Base-by-base conservation (phyloP, 2,797 vertebrate species). In the Buceros bicornis region DNA sequence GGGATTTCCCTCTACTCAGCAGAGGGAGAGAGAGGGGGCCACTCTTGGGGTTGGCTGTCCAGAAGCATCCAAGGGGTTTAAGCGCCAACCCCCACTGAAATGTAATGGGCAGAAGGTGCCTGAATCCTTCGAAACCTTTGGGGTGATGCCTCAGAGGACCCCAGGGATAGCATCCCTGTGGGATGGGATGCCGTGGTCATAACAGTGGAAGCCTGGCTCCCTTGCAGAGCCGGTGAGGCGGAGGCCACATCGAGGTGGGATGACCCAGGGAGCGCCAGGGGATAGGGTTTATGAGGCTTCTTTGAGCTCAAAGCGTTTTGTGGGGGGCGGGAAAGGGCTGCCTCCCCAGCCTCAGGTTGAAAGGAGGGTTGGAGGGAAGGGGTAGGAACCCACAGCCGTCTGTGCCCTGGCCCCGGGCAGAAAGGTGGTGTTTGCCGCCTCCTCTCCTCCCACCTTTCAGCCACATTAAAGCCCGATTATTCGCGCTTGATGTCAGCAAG, bases 401-500 rank as follows among this genome's bases (percentile, higher is more conserved):
- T 22, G 3, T 96, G 95, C 83, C 88, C 91, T 85, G 80, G 90
- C 93, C 90, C 54, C 8, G 2, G 91, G 95, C 61, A 0, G 48
- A 92, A 94, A 88, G 87, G 92, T 94, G 90, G 47, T 86, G 62
- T 87, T 91, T 88, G 84, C 82, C 3, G 54, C 95, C 78, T 94
- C 95, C 80, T 53, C 15, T 81, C 86, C 93, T 95, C 95, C 96
- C 89, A 95, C 95, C 92, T 93, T 85, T 89, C 90, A 96, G 80
- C 95, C 93, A 93, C 95, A 96, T 96, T 89, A 94, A 96, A 97
- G 96, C 80, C 89, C 8, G 13, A 95, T 97, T 95, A 82, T 91
- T 93, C 87, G 76, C 76, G 82, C 93, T 95, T 95, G 93, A 90
- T 79, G 94, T 89, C 61, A 58, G 87, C 73, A 35, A 82, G 87